Conservation (phyloP, 2,797 vertebrate species). For the Cynodonichthys magdalenae region DNA sequence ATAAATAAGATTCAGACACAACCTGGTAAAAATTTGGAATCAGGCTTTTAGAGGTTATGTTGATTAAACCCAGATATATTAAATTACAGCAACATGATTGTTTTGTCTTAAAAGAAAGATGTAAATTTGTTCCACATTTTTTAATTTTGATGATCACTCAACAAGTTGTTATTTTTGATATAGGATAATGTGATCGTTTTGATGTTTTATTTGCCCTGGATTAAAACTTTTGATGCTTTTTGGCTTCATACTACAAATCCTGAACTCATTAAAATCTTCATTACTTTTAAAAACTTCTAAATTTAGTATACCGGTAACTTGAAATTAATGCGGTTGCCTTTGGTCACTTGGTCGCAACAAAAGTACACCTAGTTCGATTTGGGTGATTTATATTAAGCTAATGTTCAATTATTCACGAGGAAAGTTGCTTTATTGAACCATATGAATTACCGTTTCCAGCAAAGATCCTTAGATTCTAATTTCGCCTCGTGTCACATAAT, state of each 20-base stretch:
- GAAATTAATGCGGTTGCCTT: background rate
- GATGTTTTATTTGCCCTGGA: too few species aligned
- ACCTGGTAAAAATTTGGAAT: too few species aligned
- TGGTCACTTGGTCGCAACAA: background rate
- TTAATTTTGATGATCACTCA: too few species aligned
- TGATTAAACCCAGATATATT: too few species aligned
- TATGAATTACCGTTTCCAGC: conserved; percentile 51
- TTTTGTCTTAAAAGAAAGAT: too few species aligned
- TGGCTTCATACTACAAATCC: background rate
- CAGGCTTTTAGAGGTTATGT: too few species aligned
- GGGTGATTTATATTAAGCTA: conserved; percentile 14
- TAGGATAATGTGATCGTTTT: too few species aligned
- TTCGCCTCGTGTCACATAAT: conserved; percentile 60
- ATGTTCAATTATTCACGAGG: conserved; percentile 45
- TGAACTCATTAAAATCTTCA: background rate
- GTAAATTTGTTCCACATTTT: too few species aligned
- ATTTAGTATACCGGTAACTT: background rate
- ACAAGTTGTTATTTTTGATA: too few species aligned
- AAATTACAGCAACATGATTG: too few species aligned
- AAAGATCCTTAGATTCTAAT: conserved; percentile 30
- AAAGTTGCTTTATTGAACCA: conserved; percentile 27
- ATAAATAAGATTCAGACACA: too few species aligned
- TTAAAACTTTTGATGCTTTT: background rate
- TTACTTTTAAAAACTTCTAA: background rate
- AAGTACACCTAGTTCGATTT: conserved; percentile 3